Conservation (phyloP, 1,140 invertebrate genomes). For the Geopemphigus sp. region DNA sequence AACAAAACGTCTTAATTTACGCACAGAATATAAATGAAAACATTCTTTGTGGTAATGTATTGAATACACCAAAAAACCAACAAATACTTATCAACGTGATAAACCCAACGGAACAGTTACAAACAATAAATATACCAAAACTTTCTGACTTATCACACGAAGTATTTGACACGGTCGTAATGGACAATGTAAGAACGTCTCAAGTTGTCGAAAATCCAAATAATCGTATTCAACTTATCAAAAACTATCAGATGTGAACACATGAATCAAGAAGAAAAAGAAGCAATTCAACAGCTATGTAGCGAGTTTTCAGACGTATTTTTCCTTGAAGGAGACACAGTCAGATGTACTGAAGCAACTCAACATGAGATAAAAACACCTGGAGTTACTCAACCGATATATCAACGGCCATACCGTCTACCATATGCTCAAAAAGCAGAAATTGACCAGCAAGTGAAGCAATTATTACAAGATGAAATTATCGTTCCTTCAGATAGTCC, state of each 20-base stretch:
- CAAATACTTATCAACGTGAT: too few species aligned
- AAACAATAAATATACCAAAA: too few species aligned
- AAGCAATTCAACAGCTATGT: neutral
- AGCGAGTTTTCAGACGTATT: neutral
- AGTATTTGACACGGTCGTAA: too few species aligned
- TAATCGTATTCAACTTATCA: too few species aligned
- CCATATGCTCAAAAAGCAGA: conserved; percentile 55
- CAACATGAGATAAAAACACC: conserved; percentile 52
- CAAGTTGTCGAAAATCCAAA: too few species aligned
- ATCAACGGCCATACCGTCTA: conserved; percentile 54
- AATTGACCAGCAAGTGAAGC: conserved; percentile 54
- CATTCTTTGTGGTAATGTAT: too few species aligned
- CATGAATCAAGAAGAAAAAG: neutral
- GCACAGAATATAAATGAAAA: too few species aligned
- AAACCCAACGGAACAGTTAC: too few species aligned
- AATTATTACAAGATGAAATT: conserved; percentile 49
- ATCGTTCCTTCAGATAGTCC: conserved; percentile 39
- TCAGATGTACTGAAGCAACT: neutral
- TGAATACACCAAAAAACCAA: too few species aligned
- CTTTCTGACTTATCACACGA: too few species aligned
- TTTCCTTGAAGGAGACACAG: conserved; percentile 2
- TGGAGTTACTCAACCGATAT: conserved; percentile 51
- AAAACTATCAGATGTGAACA: neutral
- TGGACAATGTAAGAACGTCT: too few species aligned
- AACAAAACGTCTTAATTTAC: too few species aligned